Percentiles rank a stretch among this genome's conserved stretches.
phyloP scores from a whole-genome alignment of 30 jellyfish, hydroid and myxozoan species.

The Cassiopea andromeda region DNA sequence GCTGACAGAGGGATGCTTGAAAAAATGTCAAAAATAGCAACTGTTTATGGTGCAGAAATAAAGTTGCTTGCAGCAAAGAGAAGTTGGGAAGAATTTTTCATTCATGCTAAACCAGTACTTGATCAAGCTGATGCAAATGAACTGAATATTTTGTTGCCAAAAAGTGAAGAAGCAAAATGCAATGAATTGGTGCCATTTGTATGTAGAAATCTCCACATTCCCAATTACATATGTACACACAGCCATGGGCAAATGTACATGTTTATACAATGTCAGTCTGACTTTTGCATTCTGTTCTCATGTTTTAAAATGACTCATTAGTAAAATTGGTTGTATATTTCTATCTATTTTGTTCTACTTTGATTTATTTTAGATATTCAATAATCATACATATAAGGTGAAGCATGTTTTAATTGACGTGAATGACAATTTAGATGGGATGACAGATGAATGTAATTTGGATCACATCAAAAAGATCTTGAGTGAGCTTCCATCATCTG shows the following conservation, averaged over 20 bases:
- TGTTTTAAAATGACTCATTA: too few relatives aligned
- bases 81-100: conserved; percentile 15
- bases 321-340: neutral
- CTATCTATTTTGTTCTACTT: neutral
- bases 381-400: conserved; percentile 19
- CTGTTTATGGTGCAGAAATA: neutral
- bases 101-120: conserved; percentile 4
- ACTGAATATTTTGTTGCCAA: conserved; percentile 17
- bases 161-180: neutral
- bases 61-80: neutral
- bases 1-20: neutral
- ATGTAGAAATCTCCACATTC: neutral
- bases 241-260: too few relatives aligned
- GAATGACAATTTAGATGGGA: neutral
- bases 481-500: conserved; percentile 42
- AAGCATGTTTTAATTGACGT: neutral
- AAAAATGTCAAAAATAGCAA: neutral
- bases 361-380: conserved; percentile 18
- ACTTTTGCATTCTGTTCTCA: too few relatives aligned
- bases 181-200: neutral
- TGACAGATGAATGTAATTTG: neutral
- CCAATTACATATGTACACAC: too few relatives aligned
- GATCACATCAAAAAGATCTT: neutral
- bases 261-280: too few relatives aligned
- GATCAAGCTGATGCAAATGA: conserved; percentile 17